phyloP scores from a whole-genome alignment of 2,888 invertebrate genomes.

The Arrhopalites spinosus region DNA sequence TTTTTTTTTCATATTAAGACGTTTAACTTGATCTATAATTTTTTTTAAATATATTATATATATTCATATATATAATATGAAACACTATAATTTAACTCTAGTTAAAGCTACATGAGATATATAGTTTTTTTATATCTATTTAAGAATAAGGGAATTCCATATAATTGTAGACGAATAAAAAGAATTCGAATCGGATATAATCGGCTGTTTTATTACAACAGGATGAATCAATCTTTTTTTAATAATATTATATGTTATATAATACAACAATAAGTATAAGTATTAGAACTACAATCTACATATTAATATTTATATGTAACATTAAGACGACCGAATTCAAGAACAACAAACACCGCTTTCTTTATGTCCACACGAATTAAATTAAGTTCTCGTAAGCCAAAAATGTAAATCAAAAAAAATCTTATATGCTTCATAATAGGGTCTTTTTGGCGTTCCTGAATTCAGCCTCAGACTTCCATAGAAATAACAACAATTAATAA shows the following conservation, averaged over 20 bases:
- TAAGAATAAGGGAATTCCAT: background rate
- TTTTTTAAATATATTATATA: no score
- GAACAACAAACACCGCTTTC: conserved; percentile 31
- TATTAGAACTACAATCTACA: conserved; percentile 40
- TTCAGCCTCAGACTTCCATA: conserved; percentile 41
- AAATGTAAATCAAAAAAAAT: conserved; percentile 23
- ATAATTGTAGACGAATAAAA: conserved; percentile 15
- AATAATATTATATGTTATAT: conserved; percentile 30
- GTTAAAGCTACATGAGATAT: no score
- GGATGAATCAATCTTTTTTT: conserved; percentile 42
- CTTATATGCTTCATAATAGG: conserved; percentile 28
- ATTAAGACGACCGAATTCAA: conserved; percentile 33
- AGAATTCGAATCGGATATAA: conserved; percentile 30
- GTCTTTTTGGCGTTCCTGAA: conserved; percentile 40
- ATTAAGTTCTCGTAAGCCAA: conserved; percentile 37
- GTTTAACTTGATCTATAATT: no score
- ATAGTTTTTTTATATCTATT: background rate
- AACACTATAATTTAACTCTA: no score
- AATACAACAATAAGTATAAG: conserved; percentile 42
- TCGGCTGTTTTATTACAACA: conserved; percentile 41
- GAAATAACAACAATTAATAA: conserved; percentile 36
- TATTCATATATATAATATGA: no score
- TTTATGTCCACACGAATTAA: conserved; percentile 21
- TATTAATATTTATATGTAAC: conserved; percentile 40
- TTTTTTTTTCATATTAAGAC: no score